Evolutionary conservation across 2,797 vertebrate species (phyloP), one percentile per base, ranked within the genome.

Genomic region (Ptychadena robeensis): DNA sequence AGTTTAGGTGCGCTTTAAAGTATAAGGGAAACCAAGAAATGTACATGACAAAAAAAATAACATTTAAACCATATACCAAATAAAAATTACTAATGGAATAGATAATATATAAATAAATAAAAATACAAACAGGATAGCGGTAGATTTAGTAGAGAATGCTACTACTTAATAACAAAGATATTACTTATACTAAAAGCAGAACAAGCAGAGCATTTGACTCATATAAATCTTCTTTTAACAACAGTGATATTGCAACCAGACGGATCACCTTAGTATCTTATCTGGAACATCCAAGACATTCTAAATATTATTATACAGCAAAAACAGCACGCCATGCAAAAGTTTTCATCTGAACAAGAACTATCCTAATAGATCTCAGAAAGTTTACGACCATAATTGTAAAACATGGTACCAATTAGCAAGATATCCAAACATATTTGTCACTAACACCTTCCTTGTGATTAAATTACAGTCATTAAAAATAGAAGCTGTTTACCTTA

Each of bases 361-460:
- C 67, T 40, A 69, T 40, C 25, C 35, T 69, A 69, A 68, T 79
- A 68, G 31, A 57, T 68, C 65, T 79, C 64, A 8, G 18, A 25
- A 10, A 57, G 65, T 69, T 79, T 79, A 69, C 32, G 9, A 25
- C 53, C 10, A n/a, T 27, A 7, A 68, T 68, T 61, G 38, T 73
- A 67, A 63, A 79, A 73, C 76, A 73, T 83, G 69, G 69, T 78
- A 83, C 69, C 76, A 83, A 79, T 83, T 83, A 79, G 76, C 34
- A 25, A 18, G 64, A 79, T 79, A 83, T 44, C 32, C 53, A 80
- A 84, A 84, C 82, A 84, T 73, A 84, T 80, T 84, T 80, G 77
- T 84, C 77, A 79, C 71, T 69, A 79, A 75, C 82, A 80, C 82
- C 77, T 84, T 84, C 53, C 37, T 70, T 35, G 35, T 69, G 82